A percentile compares a stretch with the other conserved stretches of the same genome.
These are phyloP conservation scores for Malurus alboscapulatus DNA, from an alignment of 2,113 vertebrate genomes.

Conservation along the genomic window DNA sequence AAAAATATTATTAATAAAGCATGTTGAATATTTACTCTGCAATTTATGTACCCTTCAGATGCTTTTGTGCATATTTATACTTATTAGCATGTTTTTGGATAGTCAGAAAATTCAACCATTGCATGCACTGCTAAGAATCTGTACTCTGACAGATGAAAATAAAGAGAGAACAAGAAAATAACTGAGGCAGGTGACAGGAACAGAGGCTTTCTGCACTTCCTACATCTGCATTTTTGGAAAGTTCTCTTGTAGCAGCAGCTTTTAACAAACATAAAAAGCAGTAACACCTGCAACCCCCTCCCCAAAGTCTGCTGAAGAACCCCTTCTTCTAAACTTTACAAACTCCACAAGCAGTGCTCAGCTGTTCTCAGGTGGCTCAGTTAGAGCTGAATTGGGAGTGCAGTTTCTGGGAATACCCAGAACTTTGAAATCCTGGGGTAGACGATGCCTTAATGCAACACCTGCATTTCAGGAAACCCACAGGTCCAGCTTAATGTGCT, in stretches of 20 bases:
- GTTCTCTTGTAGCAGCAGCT: neutral
- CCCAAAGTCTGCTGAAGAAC: neutral
- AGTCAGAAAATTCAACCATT: neutral
- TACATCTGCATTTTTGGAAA: neutral
- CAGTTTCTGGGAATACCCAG: neutral
- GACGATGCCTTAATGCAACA: neutral
- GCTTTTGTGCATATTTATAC: neutral
- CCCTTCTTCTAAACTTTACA: neutral
- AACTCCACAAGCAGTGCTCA: neutral
- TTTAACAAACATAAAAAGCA: neutral
- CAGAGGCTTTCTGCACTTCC: neutral
- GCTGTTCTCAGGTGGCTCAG: rapidly evolving
- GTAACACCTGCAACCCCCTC: neutral
- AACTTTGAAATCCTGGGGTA: neutral
- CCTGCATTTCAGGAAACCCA: neutral
- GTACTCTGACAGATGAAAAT: neutral
- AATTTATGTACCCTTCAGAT: neutral
- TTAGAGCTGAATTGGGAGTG: neutral
- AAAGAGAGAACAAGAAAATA: neutral
- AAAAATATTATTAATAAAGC: neutral
- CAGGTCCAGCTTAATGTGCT: neutral
- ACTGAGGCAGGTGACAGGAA: neutral
- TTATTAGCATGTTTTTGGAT: neutral
- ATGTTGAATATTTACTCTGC: neutral
- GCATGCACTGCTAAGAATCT: neutral